Percentiles rank a stretch among this genome's conserved stretches.
Evolutionary conservation across 2,797 vertebrate species (phyloP).

Genomic region (Typhlichthys subterraneus): DNA sequence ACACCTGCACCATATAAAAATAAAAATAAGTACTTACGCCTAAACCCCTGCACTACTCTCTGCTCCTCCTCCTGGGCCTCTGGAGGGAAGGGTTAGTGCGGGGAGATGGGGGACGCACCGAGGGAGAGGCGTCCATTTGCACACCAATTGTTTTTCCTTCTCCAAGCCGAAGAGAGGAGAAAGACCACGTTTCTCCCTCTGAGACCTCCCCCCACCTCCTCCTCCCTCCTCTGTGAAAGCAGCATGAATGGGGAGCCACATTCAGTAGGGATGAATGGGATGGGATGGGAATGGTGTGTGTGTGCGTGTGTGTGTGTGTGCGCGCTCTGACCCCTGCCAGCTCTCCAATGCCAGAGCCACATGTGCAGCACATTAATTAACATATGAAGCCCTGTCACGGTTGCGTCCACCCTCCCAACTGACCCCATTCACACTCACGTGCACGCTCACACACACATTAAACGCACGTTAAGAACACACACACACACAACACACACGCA

Average conservation of each 20-base stretch:
- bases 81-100: conserved; percentile 9
- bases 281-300: conserved; percentile 71
- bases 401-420: conserved; percentile 65
- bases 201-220: conserved; percentile 43
- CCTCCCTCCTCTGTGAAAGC: conserved; percentile 70
- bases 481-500: conserved; percentile 3
- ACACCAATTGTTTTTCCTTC: conserved; percentile 82
- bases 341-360: conserved; percentile 68
- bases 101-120: conserved; percentile 63
- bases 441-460: conserved; percentile 29
- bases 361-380: conserved; percentile 81
- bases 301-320: conserved; percentile 6
- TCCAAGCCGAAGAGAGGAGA: conserved; percentile 69
- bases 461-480: conserved; percentile 22
- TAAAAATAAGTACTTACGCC: conserved; percentile 17
- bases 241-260: conserved; percentile 78
- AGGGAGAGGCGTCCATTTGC: conserved; percentile 77
- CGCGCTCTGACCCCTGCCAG: conserved; percentile 62
- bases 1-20: neutral
- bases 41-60: conserved; percentile 31
- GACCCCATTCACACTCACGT: conserved; percentile 62
- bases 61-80: conserved; percentile 14
- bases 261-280: conserved; percentile 76
- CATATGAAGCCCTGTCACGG: conserved; percentile 79
- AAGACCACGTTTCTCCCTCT: conserved; percentile 75